phyloP scores from a whole-genome alignment of 2,113 vertebrate species.

The Danio rerio region DNA sequence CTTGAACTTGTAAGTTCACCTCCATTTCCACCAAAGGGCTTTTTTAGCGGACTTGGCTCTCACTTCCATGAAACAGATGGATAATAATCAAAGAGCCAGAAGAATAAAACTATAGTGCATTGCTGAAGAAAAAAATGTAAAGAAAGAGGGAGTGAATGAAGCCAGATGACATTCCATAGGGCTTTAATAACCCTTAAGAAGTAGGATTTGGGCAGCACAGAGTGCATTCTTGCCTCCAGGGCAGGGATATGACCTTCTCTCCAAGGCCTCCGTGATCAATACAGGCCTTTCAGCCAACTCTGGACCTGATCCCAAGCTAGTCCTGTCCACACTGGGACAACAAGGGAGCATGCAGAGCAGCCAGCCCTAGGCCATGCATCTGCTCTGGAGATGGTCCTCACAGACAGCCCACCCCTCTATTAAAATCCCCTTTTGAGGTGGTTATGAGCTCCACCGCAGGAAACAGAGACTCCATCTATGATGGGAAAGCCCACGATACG shows the following conservation, averaged over 20 bases:
- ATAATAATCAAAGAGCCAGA: constrained; percentile 46
- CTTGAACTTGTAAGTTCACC: not conserved
- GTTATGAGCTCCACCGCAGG: constrained; percentile 31
- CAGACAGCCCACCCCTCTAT: constrained; percentile 42
- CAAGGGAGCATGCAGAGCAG: constrained; percentile 36
- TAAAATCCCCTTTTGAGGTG: constrained; percentile 52
- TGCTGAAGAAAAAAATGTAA: constrained; percentile 50
- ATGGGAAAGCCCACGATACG: constrained; percentile 35
- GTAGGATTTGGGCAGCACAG: constrained; percentile 22
- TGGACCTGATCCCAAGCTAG: constrained; percentile 48
- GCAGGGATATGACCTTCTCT: constrained; percentile 55
- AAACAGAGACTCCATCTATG: constrained; percentile 24
- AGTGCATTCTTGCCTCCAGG: constrained; percentile 51
- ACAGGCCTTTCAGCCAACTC: constrained; percentile 55
- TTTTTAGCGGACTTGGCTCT: constrained; percentile 35
- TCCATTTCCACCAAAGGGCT: constrained; percentile 31
- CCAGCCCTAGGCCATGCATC: constrained; percentile 57
- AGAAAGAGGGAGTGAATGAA: constrained; percentile 21
- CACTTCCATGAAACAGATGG: constrained; percentile 44
- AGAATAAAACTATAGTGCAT: constrained; percentile 27
- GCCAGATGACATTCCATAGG: constrained; percentile 53
- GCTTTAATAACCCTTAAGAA: constrained; percentile 54
- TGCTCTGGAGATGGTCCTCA: constrained; percentile 43
- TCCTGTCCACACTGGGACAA: constrained; percentile 44
- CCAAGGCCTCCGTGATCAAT: constrained; percentile 54